A percentile compares a stretch with the other conserved stretches of the same genome.
Conservation (phyloP, 2,888 invertebrate genomes). For the Pristionchus exspectatus region DNA sequence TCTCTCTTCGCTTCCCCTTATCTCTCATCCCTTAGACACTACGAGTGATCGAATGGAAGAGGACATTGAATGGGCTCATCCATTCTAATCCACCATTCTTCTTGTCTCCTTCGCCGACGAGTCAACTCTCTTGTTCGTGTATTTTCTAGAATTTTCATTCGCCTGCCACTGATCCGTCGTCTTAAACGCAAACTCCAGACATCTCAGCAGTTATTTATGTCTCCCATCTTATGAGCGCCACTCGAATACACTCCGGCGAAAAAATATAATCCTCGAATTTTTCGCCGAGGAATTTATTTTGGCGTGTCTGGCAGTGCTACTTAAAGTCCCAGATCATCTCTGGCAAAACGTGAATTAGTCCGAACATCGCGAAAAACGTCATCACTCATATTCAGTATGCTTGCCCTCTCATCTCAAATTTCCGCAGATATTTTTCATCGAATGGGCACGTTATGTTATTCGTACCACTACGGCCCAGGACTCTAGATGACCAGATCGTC, state of each 20-base stretch:
- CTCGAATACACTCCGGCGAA: neutral
- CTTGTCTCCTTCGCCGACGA: neutral
- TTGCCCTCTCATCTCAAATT: neutral
- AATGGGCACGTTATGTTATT: neutral
- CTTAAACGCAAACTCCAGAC: neutral
- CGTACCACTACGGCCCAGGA: neutral
- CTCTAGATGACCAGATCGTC: neutral
- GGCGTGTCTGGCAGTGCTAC: neutral
- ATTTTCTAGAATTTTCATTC: neutral
- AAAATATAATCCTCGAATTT: neutral
- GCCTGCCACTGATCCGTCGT: neutral
- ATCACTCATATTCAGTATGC: too few relatives aligned
- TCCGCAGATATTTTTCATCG: neutral
- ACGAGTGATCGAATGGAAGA: neutral
- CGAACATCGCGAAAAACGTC: neutral
- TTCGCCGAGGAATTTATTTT: neutral
- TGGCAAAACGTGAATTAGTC: neutral
- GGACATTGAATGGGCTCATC: neutral
- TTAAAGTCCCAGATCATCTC: neutral
- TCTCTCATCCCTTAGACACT: neutral
- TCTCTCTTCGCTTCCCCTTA: neutral
- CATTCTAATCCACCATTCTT: constrained; percentile 25
- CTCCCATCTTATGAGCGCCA: neutral
- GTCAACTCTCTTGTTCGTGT: neutral
- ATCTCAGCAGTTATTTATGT: neutral